Evolutionary conservation across 2,888 invertebrate genomes (phyloP).

Genomic region (Deroplatys truncata): DNA sequence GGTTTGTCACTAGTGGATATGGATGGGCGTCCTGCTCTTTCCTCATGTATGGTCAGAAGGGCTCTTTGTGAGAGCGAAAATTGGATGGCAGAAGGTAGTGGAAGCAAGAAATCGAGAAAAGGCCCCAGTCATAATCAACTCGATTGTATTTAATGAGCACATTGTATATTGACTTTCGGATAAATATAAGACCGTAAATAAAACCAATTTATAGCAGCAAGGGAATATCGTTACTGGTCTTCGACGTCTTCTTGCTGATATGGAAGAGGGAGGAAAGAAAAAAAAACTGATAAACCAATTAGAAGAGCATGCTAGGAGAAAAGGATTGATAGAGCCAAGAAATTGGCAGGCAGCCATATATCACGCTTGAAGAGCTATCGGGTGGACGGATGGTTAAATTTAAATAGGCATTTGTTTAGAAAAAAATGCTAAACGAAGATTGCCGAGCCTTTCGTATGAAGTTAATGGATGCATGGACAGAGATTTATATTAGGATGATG

Average conservation of each 20-base stretch:
- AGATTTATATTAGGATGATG: neutral
- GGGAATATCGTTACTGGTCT: too few relatives aligned
- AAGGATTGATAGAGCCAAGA: neutral
- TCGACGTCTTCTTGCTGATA: neutral
- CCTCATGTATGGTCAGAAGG: too few relatives aligned
- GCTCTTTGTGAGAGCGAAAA: too few relatives aligned
- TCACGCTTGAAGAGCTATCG: neutral
- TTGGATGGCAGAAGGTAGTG: too few relatives aligned
- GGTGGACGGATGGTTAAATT: neutral
- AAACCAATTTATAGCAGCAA: too few relatives aligned
- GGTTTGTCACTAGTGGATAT: too few relatives aligned
- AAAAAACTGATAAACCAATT: neutral
- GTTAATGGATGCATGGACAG: neutral
- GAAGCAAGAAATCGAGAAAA: too few relatives aligned
- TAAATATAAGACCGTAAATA: too few relatives aligned
- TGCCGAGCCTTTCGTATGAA: neutral
- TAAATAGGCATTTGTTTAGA: neutral
- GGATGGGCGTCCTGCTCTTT: too few relatives aligned
- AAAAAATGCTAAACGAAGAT: neutral
- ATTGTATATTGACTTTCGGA: too few relatives aligned
- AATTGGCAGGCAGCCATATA: neutral
- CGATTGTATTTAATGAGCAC: too few relatives aligned
- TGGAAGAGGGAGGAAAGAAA: neutral
- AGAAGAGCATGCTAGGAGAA: neutral
- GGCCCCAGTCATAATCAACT: too few relatives aligned